Base-by-base conservation (phyloP, 2,797 vertebrate species). In the Tapera naevia region DNA sequence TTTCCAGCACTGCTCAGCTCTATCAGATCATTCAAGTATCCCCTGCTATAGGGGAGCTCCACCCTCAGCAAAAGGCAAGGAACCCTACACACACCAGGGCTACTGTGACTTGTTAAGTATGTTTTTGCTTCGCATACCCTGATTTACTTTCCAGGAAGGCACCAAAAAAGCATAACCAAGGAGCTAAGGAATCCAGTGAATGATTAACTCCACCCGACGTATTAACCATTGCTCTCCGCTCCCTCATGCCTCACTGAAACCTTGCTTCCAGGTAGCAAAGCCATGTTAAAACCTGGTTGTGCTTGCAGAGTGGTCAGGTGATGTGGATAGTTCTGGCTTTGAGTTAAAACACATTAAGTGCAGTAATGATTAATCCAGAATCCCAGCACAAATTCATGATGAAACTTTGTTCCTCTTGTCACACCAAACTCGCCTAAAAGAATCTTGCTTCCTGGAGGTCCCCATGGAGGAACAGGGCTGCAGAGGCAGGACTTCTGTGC, bases 361-460 rank as follows among this genome's bases (percentile, higher is more conserved):
- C 51, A 89, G 46, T 19, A 97, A 97, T 95, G 70, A 97, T 97
- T 96, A 97, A 97, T 74, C 90, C 83, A 64, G 61, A 88, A 57
- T 18, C 82, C 58, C 2, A 0, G 85, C 76, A 60, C 23, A 8
- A 62, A 11, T 5, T 73, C 67, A 17, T 0, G 32, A n/a, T 5
- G 67, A 79, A 86, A 65, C 4, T 33, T 0, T 35, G 80, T 22
- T 95, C 71, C 82, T 80, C 76, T 11, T n/a, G 70, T 51, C 89
- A 79, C 74, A 57, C 25, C 76, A 11, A 35, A 54, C 7, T 54
- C 12, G 30, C 35, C 45, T 10, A 45, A 66, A 60, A 0, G 13
- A 50, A 65, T 32, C 54, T 79, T 78, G 41, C 2, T 23, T 51
- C 61, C 70, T 24, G 79, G 33, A 51, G 60, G 56, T 51, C 43